Base-by-base conservation (phyloP, 2,797 vertebrate genomes). In the Rhinophrynus dorsalis region DNA sequence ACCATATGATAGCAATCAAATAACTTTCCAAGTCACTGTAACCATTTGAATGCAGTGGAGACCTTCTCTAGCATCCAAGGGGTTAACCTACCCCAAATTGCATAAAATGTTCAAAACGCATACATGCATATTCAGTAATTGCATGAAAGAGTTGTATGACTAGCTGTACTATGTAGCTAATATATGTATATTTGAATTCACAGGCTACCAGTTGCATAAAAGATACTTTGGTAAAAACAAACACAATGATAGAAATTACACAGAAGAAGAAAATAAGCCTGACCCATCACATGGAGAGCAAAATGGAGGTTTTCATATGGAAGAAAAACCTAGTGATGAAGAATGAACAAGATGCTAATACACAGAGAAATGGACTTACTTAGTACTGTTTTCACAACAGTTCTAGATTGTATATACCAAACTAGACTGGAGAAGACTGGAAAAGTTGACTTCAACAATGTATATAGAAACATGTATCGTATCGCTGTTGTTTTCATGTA, bases 131-230 rank as follows among this genome's bases (percentile, higher is more conserved):
- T n/a, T n/a, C n/a, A n/a, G n/a, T n/a, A n/a, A n/a, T n/a, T n/a
- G n/a, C n/a, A n/a, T n/a, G n/a, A n/a, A 18, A 44, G 13, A 44
- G 18, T 9, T 44, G n/a, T 18, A 7, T 15, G 18, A 2, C 17
- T 13, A 38, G n/a, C 40, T 18, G 5, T 44, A 44, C 18, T 44
- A 1, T n/a, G 6, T 51, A n/a, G n/a, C 47, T 51, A 26, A 26
- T 13, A n/a, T 3, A 3, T n/a, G n/a, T 18, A 8, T 13, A 15
- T 75, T 15, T 52, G 67, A 0, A 69, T 78, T 84, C 40, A n/a
- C 57, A 92, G 90, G 37, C 1, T 92, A 92, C 30, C 59, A 77
- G 5, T 0, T 75, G 23, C 80, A 86, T 58, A 87, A 71, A 81
- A 83, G 72, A 63, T 11, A 0, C 3, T 5, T 0, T 0, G 3